Base-by-base conservation (phyloP, 2,888 invertebrate species). In the Strigamia transsilvanica region DNA sequence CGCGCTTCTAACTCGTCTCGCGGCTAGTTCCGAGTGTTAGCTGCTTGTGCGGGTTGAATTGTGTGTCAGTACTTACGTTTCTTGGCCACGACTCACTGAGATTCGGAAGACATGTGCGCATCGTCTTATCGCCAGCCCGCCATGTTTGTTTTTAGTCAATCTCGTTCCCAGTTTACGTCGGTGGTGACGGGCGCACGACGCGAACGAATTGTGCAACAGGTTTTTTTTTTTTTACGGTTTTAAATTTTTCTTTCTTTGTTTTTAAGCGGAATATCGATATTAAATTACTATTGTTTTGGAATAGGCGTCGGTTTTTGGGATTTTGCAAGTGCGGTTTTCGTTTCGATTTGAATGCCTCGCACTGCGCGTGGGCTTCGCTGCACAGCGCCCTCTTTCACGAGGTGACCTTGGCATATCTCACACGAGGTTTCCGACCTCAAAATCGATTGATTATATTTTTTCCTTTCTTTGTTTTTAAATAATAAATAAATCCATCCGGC, bases 21-120 rank as follows among this genome's bases (percentile, higher is more conserved):
- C 12, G 27, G 23, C 27, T 13, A 32, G 77, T 15, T 38, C 1
- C 1, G 34, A 79, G 32, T n/a, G 5, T 79, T 38, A 34, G 1
- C 27, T 66, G 38, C n/a, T 12, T 18, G 15, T 79, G 21, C 2
- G 1, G 2, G 34, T 3, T 15, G n/a, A 38, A 10, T 34, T 15
- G 38, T 13, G n/a, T 10, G 12, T 80, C 12, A 3, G 4, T 80
- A 80, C 80, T 80, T 46, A 80, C 80, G 21, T 80, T 42, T 42
- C 18, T 42, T 15, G 23, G 27, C 18, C 42, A 23, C n/a, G n/a
- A 51, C n/a, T 80, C 80, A 12, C 23, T 32, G 80, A 80, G 80
- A 80, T 80, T 80, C 80, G 80, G 80, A 80, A 80, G 80, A 80
- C 80, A 80, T 80, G 80, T 80, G 80, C 80, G 51, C 80, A 80